Percentiles rank a stretch among this genome's conserved stretches.
phyloP scores from a whole-genome alignment of 2,797 vertebrate species.

The Acridotheres tristis region DNA sequence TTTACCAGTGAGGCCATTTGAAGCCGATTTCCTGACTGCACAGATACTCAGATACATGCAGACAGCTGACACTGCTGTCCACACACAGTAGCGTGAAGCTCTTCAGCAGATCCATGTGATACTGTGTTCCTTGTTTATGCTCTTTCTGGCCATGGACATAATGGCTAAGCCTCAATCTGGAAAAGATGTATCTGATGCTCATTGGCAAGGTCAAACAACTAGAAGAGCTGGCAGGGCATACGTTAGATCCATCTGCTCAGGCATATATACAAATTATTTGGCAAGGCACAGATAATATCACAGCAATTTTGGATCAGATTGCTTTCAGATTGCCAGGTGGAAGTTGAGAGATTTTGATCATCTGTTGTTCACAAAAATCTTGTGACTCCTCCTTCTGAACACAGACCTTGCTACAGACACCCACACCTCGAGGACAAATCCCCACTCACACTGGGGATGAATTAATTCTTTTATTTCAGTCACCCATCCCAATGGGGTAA shows the following conservation, averaged over 20 bases:
- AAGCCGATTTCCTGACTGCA: neutral
- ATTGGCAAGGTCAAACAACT: conserved; percentile 38
- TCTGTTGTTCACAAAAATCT: conserved; percentile 34
- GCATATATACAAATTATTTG: conserved; percentile 61
- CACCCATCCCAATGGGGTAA: neutral
- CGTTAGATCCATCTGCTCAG: conserved; percentile 55
- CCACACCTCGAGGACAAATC: neutral
- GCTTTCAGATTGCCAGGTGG: conserved; percentile 51
- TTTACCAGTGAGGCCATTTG: neutral
- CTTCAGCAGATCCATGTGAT: neutral
- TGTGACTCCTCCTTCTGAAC: neutral
- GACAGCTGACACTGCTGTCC: neutral
- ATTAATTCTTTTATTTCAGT: neutral
- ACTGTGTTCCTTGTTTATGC: neutral
- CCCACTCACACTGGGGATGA: neutral
- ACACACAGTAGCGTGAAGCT: neutral
- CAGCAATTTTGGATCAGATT: conserved; percentile 48
- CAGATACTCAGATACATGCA: neutral
- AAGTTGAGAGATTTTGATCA: conserved; percentile 38
- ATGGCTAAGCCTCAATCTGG: neutral
- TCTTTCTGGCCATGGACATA: neutral
- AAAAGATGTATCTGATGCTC: neutral
- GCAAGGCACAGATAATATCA: conserved; percentile 16
- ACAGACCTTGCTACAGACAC: neutral
- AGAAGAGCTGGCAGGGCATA: conserved; percentile 16